These are phyloP conservation scores for Scalopus aquaticus DNA, from an alignment of 2,113 vertebrate species.

Conservation along the genomic window DNA sequence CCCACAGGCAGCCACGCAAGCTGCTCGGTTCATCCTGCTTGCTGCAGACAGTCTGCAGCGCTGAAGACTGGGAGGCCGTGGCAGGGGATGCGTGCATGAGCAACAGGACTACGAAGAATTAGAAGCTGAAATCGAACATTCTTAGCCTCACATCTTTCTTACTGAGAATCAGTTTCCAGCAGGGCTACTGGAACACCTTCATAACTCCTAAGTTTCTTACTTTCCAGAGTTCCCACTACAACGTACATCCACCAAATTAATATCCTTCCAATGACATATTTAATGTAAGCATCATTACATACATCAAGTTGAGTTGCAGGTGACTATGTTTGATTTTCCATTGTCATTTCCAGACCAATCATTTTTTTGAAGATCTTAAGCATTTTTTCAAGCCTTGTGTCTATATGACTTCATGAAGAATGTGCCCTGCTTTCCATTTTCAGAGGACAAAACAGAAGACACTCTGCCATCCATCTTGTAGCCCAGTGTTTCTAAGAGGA, in stretches of 20 bases:
- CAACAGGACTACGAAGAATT: background rate
- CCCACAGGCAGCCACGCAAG: accelerated
- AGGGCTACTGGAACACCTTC: background rate
- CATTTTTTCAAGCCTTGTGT: background rate
- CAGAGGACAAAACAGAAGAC: slow-evolving; percentile 16
- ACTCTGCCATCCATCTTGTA: background rate
- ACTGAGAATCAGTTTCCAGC: background rate
- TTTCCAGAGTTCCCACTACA: background rate
- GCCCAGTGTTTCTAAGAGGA: slow-evolving; percentile 16
- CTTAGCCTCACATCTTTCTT: background rate
- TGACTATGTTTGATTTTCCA: background rate
- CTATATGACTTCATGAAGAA: background rate
- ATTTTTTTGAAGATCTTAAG: background rate
- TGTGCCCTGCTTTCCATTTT: background rate
- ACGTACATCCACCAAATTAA: background rate
- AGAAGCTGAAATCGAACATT: background rate
- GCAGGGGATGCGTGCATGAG: background rate
- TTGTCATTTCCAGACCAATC: background rate
- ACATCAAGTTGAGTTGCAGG: background rate
- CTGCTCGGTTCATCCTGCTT: background rate
- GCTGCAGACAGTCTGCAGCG: background rate
- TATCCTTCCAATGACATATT: background rate
- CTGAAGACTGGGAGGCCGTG: background rate
- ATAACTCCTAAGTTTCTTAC: background rate
- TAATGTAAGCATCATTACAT: background rate